These are phyloP conservation scores for Phthorimaea operculella DNA, from an alignment of 1,140 invertebrate species.

Conservation along the genomic window DNA sequence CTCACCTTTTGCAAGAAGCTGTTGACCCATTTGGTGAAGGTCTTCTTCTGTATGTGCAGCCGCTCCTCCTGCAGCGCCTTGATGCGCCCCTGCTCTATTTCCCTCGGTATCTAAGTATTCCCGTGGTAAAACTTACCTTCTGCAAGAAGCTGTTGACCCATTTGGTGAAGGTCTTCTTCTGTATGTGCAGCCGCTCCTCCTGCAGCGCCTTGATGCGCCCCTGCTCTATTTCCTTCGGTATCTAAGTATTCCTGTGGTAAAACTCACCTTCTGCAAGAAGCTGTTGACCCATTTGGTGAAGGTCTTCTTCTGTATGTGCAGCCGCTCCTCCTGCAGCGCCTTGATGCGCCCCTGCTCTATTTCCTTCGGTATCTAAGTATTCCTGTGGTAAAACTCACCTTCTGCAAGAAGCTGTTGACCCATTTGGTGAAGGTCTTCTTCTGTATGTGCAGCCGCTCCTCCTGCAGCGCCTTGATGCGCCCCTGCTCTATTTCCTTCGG, in stretches of 20 bases:
- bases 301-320: conserved; percentile 89
- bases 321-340: conserved; percentile 96
- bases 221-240: too few species aligned
- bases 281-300: conserved; percentile 99
- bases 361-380: too few species aligned
- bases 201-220: conserved; percentile 95
- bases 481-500: too few species aligned
- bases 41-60: conserved; percentile 89
- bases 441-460: conserved; percentile 84
- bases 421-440: conserved; percentile 99
- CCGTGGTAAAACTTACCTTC: conserved; percentile 83
- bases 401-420: conserved; percentile 98
- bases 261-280: conserved; percentile 92
- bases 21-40: conserved; percentile 99
- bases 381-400: too few species aligned
- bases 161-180: conserved; percentile 99
- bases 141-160: conserved; percentile 99
- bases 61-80: conserved; percentile 97
- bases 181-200: conserved; percentile 83
- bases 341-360: conserved; percentile 95
- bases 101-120: too few species aligned
- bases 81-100: conserved; percentile 94
- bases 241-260: too few species aligned
- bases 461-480: conserved; percentile 95
- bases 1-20: conserved; percentile 94